These are phyloP conservation scores for Apotomis turbidana DNA, from an alignment of 2,888 invertebrate genomes.

Conservation along the genomic window DNA sequence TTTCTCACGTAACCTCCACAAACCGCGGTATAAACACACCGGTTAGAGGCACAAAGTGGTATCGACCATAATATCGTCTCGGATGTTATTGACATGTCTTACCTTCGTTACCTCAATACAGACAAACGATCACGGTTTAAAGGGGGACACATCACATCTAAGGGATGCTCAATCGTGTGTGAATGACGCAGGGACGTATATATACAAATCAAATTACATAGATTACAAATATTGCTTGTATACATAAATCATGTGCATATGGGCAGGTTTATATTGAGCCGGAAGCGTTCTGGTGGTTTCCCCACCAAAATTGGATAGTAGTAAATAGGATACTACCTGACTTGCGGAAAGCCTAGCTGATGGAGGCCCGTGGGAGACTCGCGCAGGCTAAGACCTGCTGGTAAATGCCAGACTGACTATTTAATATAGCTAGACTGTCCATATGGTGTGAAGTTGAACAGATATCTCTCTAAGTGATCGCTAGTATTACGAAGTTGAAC, in stretches of 20 bases:
- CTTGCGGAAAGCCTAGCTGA: no score
- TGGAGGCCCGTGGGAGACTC: no score
- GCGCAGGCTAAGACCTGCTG: no score
- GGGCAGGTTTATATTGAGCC: no score
- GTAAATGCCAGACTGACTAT: no score
- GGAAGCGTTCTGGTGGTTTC: no score
- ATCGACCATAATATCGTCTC: constrained; percentile 31
- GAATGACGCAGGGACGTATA: constrained; percentile 3
- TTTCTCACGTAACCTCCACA: constrained; percentile 5
- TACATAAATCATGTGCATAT: neutral
- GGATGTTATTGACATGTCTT: constrained; percentile 38
- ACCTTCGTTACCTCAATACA: constrained; percentile 30
- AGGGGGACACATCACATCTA: constrained; percentile 10
- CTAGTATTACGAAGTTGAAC: no score
- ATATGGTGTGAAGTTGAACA: no score
- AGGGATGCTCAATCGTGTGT: constrained; percentile 20
- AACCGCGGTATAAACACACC: constrained; percentile 6
- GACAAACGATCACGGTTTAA: constrained; percentile 25
- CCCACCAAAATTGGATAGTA: no score
- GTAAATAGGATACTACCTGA: no score
- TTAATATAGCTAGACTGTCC: no score
- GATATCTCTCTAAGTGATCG: no score
- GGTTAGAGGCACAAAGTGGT: constrained; percentile 24
- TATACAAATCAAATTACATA: constrained; percentile 11
- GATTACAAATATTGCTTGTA: neutral